Percentiles rank a stretch among this genome's conserved stretches.
Conservation (phyloP, 2,797 vertebrate species). For the Phataginus tetradactyla region DNA sequence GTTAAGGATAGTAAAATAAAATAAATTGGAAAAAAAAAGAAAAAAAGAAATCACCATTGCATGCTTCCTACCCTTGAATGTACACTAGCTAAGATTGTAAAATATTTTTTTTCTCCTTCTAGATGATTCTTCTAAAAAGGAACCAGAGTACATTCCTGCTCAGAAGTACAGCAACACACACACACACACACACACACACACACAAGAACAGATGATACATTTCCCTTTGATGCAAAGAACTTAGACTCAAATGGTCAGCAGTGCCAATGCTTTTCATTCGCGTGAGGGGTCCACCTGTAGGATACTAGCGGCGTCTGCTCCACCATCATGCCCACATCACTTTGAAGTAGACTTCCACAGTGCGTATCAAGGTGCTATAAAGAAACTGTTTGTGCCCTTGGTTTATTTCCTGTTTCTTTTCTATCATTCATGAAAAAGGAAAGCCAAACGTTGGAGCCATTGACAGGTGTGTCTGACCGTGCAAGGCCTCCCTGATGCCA, state of each 20-base stretch:
- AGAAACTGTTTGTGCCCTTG: background rate
- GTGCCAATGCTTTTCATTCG: background rate
- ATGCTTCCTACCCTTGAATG: background rate
- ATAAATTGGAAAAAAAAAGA: too few species aligned
- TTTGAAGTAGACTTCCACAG: background rate
- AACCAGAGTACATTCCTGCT: background rate
- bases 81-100: background rate
- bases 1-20: too few species aligned
- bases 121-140: background rate
- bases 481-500: background rate
- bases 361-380: background rate
- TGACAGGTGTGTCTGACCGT: background rate
- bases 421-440: background rate
- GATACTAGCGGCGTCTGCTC: rapidly evolving
- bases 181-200: background rate
- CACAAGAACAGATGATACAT: rapidly evolving
- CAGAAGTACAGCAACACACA: background rate
- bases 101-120: background rate
- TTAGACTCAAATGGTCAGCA: background rate
- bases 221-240: background rate
- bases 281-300: background rate
- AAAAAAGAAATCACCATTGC: too few species aligned
- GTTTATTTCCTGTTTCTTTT: background rate
- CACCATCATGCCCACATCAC: background rate
- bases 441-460: background rate